Percentiles rank a stretch among this genome's conserved stretches.
Conservation (phyloP, 2,888 invertebrate species). For the Trypoxylon attenuatum region DNA sequence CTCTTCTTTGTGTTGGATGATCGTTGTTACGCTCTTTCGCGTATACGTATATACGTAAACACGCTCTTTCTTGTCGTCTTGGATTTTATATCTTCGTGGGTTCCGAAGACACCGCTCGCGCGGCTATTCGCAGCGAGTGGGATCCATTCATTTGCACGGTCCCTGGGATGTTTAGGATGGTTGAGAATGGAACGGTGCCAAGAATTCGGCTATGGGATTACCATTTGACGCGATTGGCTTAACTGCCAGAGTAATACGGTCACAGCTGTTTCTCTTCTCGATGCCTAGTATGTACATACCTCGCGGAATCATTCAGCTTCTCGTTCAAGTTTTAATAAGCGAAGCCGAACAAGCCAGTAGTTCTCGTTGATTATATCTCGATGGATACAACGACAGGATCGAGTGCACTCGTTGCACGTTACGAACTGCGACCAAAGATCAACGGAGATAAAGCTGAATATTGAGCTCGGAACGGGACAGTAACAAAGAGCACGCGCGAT, state of each 20-base stretch:
- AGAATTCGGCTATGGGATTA: slow-evolving; percentile 21
- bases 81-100: no score
- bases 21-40: no score
- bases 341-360: no score
- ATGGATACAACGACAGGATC: no score
- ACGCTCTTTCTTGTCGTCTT: slow-evolving; percentile 7
- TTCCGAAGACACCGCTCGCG: no score
- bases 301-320: no score
- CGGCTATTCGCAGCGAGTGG: slow-evolving; percentile 7
- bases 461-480: slow-evolving; percentile 9
- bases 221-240: slow-evolving; percentile 34
- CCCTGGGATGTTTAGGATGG: slow-evolving; percentile 1
- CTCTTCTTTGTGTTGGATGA: no score
- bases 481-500: slow-evolving; percentile 53
- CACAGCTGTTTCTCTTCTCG: background rate
- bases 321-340: no score
- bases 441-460: background rate
- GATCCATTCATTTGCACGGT: slow-evolving; percentile 29
- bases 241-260: slow-evolving; percentile 1
- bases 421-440: background rate
- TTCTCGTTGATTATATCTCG: no score
- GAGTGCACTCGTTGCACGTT: no score
- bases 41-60: no score
- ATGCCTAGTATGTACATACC: no score
- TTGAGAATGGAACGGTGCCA: slow-evolving; percentile 27